phyloP scores from a whole-genome alignment of 2,113 vertebrate species.

The Sander lucioperca region DNA sequence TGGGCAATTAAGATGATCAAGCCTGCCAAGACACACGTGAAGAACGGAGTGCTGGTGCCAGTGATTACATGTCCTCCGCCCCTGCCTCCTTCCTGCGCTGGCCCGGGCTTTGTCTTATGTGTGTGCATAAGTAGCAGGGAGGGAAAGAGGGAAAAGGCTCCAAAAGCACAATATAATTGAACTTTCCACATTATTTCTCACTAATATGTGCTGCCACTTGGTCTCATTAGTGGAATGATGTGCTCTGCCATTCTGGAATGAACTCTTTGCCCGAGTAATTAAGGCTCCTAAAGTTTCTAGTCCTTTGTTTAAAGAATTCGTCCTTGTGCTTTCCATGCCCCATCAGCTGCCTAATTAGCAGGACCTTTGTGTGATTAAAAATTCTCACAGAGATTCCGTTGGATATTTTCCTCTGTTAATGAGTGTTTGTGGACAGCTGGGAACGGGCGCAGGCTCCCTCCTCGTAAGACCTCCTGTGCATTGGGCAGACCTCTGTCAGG shows the following conservation, averaged over 20 bases:
- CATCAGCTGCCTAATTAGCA: slow-evolving; percentile 99
- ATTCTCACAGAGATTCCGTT: slow-evolving; percentile 99
- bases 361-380: slow-evolving; percentile 98
- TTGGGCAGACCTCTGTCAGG: slow-evolving; percentile 97
- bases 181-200: slow-evolving; percentile 90
- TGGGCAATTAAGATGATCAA: slow-evolving; percentile 91
- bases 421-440: slow-evolving; percentile 99
- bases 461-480: slow-evolving; percentile 92
- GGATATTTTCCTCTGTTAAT: slow-evolving; percentile 99
- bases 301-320: slow-evolving; percentile 99
- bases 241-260: slow-evolving; percentile 99
- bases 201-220: slow-evolving; percentile 89
- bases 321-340: slow-evolving; percentile 99
- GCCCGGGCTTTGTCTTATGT: slow-evolving; percentile 84
- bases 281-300: slow-evolving; percentile 99
- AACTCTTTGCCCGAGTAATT: slow-evolving; percentile 99
- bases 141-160: slow-evolving; percentile 79
- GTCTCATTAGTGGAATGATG: slow-evolving; percentile 97
- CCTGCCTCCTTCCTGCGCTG: slow-evolving; percentile 75
- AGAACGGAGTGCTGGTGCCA: slow-evolving; percentile 82
- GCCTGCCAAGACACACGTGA: slow-evolving; percentile 87
- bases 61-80: slow-evolving; percentile 81
- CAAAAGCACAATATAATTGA: slow-evolving; percentile 90
- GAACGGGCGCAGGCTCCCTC: slow-evolving; percentile 89
- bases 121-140: slow-evolving; percentile 83